These are phyloP conservation scores for Mechanitis mazaeus DNA, from an alignment of 2,888 invertebrate species.

Conservation along the genomic window DNA sequence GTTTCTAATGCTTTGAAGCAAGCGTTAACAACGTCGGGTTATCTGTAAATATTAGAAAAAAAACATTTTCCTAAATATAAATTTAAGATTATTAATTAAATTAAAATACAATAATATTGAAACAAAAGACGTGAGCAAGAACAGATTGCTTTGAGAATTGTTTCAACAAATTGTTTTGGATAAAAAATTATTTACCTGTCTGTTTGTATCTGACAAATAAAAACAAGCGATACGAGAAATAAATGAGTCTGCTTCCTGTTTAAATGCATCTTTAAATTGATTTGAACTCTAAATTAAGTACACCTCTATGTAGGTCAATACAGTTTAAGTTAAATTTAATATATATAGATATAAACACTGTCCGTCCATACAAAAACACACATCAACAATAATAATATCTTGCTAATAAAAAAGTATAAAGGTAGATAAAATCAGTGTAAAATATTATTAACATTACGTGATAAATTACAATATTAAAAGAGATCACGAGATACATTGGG, in stretches of 20 bases:
- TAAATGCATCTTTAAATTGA: no score
- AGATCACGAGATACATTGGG: constrained; percentile 4
- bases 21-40: no score
- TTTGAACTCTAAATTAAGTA: no score
- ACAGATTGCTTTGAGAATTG: not conserved
- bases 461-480: constrained; percentile 2
- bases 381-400: not conserved
- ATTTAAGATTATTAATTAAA: not conserved
- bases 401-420: not conserved
- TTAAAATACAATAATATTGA: no score
- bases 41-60: no score
- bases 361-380: not conserved
- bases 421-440: not conserved
- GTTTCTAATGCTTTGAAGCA: no score
- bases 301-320: no score
- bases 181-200: not conserved
- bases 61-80: not conserved
- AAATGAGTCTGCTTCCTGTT: no score
- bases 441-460: not conserved
- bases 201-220: not conserved
- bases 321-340: no score
- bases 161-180: not conserved
- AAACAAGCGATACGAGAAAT: not conserved
- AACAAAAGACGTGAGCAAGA: not conserved
- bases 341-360: no score